Percentiles rank a stretch among this genome's conserved stretches.
Evolutionary conservation across 2,888 invertebrate species (phyloP).

Genomic region (Acanthosepion pharaonis): DNA sequence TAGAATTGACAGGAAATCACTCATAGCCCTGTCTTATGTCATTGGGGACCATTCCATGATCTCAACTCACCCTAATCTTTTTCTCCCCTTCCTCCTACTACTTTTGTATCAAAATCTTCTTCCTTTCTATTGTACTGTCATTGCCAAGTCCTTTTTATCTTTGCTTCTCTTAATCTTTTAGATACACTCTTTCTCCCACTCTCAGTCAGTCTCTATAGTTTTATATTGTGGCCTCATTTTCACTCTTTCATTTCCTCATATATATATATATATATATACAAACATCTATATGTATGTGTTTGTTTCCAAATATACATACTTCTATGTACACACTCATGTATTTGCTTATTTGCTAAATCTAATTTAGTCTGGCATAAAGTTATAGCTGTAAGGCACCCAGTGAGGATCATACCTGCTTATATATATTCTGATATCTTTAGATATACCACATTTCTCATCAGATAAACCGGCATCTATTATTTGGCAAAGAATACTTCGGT

Average conservation of each 20-base stretch:
- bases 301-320: not conserved
- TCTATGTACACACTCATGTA: not conserved
- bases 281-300: not conserved
- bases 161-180: not conserved
- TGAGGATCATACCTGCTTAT: no score
- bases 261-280: no score
- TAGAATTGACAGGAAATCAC: conserved; percentile 21
- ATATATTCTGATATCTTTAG: no score
- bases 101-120: not conserved
- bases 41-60: conserved; percentile 6
- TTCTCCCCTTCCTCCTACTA: not conserved
- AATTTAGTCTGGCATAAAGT: no score
- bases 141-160: not conserved
- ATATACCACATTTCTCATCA: no score
- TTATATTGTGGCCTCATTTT: not conserved
- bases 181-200: not conserved
- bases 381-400: no score
- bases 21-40: conserved; percentile 22
- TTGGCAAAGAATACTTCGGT: no score
- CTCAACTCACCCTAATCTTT: not conserved
- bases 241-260: not conserved
- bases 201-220: not conserved
- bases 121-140: not conserved
- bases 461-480: no score
- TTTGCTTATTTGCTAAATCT: no score